phyloP scores from a whole-genome alignment of 2,888 invertebrate genomes.

The Cantharis nigra region DNA sequence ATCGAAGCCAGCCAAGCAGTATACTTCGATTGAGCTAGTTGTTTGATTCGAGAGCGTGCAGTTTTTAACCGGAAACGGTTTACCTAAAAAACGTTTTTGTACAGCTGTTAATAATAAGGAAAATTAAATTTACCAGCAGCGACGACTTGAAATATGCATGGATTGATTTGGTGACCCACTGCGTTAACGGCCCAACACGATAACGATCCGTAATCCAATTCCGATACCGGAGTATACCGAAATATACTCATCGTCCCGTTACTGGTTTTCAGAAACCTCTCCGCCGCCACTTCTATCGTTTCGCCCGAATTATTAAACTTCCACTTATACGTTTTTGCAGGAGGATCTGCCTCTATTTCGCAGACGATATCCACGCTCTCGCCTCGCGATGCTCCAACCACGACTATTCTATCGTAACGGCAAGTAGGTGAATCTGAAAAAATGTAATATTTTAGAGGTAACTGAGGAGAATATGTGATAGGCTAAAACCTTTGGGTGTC shows the following conservation, averaged over 20 bases:
- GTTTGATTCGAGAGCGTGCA: constrained; percentile 86
- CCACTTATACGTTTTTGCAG: constrained; percentile 88
- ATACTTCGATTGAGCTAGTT: constrained; percentile 75
- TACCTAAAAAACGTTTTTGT: constrained; percentile 60
- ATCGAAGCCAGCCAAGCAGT: constrained; percentile 84
- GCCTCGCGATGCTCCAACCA: constrained; percentile 87
- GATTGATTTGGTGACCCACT: constrained; percentile 80
- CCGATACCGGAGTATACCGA: constrained; percentile 64
- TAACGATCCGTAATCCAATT: constrained; percentile 84
- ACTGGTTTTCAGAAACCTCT: constrained; percentile 70
- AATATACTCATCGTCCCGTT: constrained; percentile 77
- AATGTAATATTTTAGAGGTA: background rate
- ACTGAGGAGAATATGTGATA: too few relatives aligned
- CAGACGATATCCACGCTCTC: constrained; percentile 86
- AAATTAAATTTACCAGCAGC: constrained; percentile 73
- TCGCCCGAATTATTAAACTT: constrained; percentile 94
- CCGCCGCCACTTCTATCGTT: constrained; percentile 80
- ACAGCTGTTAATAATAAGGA: background rate
- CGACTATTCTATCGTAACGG: constrained; percentile 72
- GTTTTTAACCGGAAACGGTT: constrained; percentile 84
- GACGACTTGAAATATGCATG: constrained; percentile 87
- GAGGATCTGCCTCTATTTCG: constrained; percentile 90
- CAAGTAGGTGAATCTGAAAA: constrained; percentile 82
- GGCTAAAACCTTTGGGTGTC: too few relatives aligned
- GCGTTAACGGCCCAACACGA: constrained; percentile 86